phyloP scores from a whole-genome alignment of 30 jellyfish, hydroid and myxozoan species.

The Turritopsis dohrnii region DNA sequence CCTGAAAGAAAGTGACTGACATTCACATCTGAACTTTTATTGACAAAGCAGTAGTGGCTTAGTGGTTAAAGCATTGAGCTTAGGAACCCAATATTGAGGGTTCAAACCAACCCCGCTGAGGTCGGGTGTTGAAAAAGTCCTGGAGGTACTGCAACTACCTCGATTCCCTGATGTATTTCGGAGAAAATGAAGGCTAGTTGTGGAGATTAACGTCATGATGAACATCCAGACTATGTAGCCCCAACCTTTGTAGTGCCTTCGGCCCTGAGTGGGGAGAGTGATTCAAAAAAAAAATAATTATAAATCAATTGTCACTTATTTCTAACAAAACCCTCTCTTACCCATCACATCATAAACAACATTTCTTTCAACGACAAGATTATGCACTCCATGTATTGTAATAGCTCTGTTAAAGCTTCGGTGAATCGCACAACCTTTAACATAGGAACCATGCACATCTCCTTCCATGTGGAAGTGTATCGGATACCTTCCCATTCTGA shows the following conservation, averaged over 20 bases:
- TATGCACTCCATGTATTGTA: constrained; percentile 81
- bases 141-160: too few species aligned
- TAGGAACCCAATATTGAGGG: too few species aligned
- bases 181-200: too few species aligned
- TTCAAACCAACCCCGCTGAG: too few species aligned
- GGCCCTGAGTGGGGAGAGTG: too few species aligned
- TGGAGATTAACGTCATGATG: too few species aligned
- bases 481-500: constrained; percentile 89
- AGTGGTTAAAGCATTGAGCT: too few species aligned
- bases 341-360: constrained; percentile 90
- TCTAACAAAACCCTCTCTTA: constrained; percentile 20
- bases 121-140: too few species aligned
- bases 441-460: constrained; percentile 81
- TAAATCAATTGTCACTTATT: neutral
- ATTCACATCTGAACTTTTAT: neutral
- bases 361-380: constrained; percentile 74
- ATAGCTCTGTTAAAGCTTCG: constrained; percentile 92
- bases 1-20: constrained; percentile 39
- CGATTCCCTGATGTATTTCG: too few species aligned
- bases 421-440: constrained; percentile 83
- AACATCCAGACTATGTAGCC: too few species aligned
- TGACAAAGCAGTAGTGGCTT: too few species aligned
- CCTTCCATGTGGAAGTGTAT: constrained; percentile 97
- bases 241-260: too few species aligned
- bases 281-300: neutral